Conservation (phyloP, 2,888 invertebrate species). For the Coelopa pilipes region DNA sequence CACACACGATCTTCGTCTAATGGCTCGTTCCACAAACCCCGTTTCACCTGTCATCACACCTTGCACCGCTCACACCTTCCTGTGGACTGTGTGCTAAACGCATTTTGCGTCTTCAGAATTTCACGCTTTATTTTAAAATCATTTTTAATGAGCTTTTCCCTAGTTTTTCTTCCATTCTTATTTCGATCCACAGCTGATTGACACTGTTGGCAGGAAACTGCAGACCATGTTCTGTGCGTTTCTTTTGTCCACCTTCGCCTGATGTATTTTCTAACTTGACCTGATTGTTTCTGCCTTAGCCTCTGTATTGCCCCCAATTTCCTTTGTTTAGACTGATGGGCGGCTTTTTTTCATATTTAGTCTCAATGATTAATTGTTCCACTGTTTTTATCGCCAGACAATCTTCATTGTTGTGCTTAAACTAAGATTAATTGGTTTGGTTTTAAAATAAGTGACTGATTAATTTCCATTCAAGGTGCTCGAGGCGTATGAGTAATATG, state of each 20-base stretch:
- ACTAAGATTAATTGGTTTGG: too few species aligned
- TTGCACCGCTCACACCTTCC: too few species aligned
- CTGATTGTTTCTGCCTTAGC: neutral
- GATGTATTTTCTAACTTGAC: neutral
- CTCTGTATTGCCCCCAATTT: neutral
- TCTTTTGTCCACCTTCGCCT: neutral
- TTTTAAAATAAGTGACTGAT: neutral
- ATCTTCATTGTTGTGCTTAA: conserved; percentile 8
- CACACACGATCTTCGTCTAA: neutral
- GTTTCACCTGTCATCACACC: conserved; percentile 14
- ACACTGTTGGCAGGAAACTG: neutral
- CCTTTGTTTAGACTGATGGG: neutral
- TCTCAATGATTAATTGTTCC: neutral
- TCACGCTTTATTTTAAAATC: too few species aligned
- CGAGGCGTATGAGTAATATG: neutral
- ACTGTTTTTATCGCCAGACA: conserved; percentile 8
- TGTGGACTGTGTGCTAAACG: too few species aligned
- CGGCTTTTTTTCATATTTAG: neutral
- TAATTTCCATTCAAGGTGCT: neutral
- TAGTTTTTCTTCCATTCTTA: too few species aligned
- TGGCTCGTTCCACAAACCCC: neutral
- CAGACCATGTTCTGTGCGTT: neutral
- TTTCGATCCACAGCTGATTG: too few species aligned
- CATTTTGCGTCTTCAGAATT: too few species aligned
- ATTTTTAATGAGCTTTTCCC: too few species aligned